phyloP scores from a whole-genome alignment of 2,797 vertebrate species.

The Chiloscyllium punctatum region DNA sequence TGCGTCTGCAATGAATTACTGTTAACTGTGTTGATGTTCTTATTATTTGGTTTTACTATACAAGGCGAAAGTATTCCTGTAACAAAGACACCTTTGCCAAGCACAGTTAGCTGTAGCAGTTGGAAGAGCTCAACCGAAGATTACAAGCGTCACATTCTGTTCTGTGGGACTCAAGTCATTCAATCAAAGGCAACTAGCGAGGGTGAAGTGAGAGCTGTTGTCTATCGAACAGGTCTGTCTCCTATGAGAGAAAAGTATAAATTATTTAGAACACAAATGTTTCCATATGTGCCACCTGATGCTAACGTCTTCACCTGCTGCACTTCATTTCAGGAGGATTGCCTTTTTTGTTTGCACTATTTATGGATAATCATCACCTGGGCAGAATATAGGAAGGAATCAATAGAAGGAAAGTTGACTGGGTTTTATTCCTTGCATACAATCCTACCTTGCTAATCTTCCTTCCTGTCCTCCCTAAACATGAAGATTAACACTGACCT shows the following conservation, averaged over 20 bases:
- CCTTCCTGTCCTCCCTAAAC: background rate
- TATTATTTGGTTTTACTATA: background rate
- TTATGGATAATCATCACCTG: background rate
- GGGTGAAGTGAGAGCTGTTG: slow-evolving; percentile 52
- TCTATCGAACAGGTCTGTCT: slow-evolving; percentile 59
- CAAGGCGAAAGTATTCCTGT: slow-evolving; percentile 66
- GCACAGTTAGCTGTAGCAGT: slow-evolving; percentile 43
- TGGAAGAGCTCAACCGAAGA: slow-evolving; percentile 58
- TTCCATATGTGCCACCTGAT: background rate
- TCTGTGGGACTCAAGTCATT: slow-evolving; percentile 66
- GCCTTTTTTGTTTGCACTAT: background rate
- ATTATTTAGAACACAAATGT: background rate
- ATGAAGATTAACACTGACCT: background rate
- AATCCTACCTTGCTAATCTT: background rate
- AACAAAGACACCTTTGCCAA: slow-evolving; percentile 56
- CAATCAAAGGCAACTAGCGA: slow-evolving; percentile 51
- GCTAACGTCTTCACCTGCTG: background rate
- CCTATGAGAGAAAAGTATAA: background rate
- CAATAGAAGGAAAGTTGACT: background rate
- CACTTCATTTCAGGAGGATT: background rate
- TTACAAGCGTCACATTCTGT: slow-evolving; percentile 58
- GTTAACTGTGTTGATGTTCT: background rate
- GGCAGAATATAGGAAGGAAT: background rate
- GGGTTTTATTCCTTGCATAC: background rate
- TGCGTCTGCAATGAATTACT: background rate